Base-by-base conservation (phyloP, 2,797 vertebrate genomes). In the Sebastes minor region DNA sequence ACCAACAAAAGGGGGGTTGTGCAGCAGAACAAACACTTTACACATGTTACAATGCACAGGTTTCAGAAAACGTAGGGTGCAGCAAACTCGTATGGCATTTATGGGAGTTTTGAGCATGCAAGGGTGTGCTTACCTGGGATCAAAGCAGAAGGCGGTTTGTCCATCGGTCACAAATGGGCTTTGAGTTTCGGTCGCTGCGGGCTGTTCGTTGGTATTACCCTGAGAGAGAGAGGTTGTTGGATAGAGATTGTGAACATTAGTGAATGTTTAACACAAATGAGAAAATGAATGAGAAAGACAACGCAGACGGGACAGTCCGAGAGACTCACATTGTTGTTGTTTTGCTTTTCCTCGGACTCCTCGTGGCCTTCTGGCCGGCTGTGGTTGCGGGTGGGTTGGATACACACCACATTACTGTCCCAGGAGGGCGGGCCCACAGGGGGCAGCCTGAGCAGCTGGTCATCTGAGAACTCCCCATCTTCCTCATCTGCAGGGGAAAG, bases 321-420 rank as follows among this genome's bases (percentile, higher is more conserved):
- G 49, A 52, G 49, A 56, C 88, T 96, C 94, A 96, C 98, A 33
- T 95, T 95, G 93, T 92, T 94, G 89, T 93, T 93, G 69, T 90
- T 96, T 70, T 92, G 92, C 81, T 94, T 94, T 7, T 98, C 97
- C 86, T 99, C 98, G 0, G 97, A 94, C 87, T 99, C 98, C 90
- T 99, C 98, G 75, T 97, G 96, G 71, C 97, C 98, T 53, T 99
- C 98, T 18, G 99, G 98, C 3, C 97, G 96, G 88, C 97, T 98
- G 73, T 97, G 96, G 86, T 99, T 99, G 86, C 98, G 97, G 63
- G 97, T 96, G 66, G 99, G 99, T 85, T 99, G 99, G 90, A 98
- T 99, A 76, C 98, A 98, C 82, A 99, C 99, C 12, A 99, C 99
- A 4, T 97, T 97, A 74, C 97, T 97, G 91, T 98, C 97, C 99